phyloP scores from a whole-genome alignment of 2,888 invertebrate species.

The Malthinus seriepunctatus region DNA sequence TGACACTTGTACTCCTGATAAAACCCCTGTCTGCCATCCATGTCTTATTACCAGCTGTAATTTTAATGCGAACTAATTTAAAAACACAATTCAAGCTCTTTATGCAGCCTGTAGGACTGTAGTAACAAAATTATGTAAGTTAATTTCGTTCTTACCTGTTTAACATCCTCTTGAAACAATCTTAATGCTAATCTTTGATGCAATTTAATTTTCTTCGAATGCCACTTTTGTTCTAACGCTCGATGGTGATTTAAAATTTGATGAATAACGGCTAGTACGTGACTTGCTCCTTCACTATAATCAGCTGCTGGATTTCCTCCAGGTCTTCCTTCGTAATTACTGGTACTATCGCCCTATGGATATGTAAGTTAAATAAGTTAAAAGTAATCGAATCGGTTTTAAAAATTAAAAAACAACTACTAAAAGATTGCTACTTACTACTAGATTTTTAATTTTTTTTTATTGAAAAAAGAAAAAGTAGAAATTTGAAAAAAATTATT shows the following conservation, averaged over 20 bases:
- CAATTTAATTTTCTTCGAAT: constrained; percentile 90
- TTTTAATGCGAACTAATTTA: too few species aligned
- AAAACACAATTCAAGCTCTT: too few species aligned
- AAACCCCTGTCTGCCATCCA: too few species aligned
- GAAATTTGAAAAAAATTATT: not conserved
- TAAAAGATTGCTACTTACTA: not conserved
- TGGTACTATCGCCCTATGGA: constrained; percentile 56
- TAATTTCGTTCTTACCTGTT: constrained; percentile 68
- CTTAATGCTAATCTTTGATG: constrained; percentile 91
- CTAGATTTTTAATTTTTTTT: not conserved
- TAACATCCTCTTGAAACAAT: constrained; percentile 96
- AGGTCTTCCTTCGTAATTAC: constrained; percentile 59
- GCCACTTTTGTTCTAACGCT: constrained; percentile 92
- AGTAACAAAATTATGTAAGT: too few species aligned
- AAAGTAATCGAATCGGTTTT: not conserved
- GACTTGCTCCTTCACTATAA: constrained; percentile 95
- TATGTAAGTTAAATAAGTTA: not conserved
- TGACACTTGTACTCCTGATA: too few species aligned
- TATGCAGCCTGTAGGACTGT: too few species aligned
- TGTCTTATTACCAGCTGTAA: too few species aligned
- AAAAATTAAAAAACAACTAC: not conserved
- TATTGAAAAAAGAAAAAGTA: not conserved
- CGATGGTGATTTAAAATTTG: constrained; percentile 95
- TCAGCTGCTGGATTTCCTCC: constrained; percentile 89
- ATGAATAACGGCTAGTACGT: constrained; percentile 94